Percentiles rank a stretch among this genome's conserved stretches.
Conservation (phyloP, 2,888 invertebrate species). For the Apomyelois bistriatella region DNA sequence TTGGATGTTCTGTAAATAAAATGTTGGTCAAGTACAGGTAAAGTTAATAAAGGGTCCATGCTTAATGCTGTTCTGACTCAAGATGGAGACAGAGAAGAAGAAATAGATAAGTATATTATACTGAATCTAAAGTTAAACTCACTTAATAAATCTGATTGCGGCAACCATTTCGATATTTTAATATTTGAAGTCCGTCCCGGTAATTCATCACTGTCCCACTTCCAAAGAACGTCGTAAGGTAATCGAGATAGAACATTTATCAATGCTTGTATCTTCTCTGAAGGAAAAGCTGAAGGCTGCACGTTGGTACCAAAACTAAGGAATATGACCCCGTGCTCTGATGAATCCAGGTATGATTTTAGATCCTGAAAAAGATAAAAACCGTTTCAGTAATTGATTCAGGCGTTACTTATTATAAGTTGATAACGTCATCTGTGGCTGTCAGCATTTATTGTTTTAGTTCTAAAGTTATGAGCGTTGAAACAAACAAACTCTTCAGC, state of each 20-base stretch:
- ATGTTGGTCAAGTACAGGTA: neutral
- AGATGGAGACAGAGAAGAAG: no score
- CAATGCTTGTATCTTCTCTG: conserved; percentile 39
- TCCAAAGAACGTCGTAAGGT: conserved; percentile 63
- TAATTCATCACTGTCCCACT: conserved; percentile 43
- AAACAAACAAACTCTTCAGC: no score
- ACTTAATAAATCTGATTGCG: conserved; percentile 6
- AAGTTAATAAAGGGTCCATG: neutral
- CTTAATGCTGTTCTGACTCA: no score
- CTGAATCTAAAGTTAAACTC: neutral
- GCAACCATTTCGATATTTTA: conserved; percentile 17
- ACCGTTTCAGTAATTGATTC: no score
- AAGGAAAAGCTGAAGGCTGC: conserved; percentile 39
- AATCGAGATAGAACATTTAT: conserved; percentile 48
- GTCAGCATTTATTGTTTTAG: no score
- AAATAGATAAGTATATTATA: neutral
- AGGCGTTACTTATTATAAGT: no score
- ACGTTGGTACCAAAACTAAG: conserved; percentile 65
- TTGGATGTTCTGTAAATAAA: conserved; percentile 51
- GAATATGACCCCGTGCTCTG: conserved; percentile 58
- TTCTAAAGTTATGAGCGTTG: no score
- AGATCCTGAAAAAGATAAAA: conserved; percentile 41
- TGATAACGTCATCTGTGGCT: no score
- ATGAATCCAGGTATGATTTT: conserved; percentile 48
- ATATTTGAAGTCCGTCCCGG: conserved; percentile 46